Conservation (phyloP, 2,113 vertebrate genomes). For the Tupaia chinensis region DNA sequence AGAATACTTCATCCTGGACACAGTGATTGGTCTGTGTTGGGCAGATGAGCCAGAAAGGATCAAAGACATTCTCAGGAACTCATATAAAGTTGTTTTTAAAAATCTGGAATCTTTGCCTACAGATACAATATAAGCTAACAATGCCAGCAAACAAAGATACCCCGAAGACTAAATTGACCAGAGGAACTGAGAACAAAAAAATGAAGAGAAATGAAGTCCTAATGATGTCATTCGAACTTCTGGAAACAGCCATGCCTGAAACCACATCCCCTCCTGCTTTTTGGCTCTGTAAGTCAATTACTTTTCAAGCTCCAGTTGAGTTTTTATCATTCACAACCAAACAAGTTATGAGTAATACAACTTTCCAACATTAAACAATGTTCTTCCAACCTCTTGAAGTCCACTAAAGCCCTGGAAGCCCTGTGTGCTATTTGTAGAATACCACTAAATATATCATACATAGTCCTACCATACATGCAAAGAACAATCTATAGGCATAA, state of each 20-base stretch:
- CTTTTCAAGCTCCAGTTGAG: not conserved
- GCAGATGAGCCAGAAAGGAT: not conserved
- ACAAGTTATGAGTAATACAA: not conserved
- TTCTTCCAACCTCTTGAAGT: not conserved
- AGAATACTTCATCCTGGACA: not conserved
- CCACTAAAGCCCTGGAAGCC: not conserved
- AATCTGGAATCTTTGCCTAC: not conserved
- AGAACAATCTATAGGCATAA: not conserved
- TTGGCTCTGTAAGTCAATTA: not conserved
- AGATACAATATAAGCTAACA: not conserved
- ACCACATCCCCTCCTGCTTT: not conserved
- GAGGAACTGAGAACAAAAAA: not conserved
- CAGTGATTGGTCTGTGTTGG: no score
- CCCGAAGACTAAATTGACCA: not conserved
- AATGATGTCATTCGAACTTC: not conserved
- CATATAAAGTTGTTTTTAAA: not conserved
- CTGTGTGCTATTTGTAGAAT: not conserved
- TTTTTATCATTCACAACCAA: conserved; percentile 14
- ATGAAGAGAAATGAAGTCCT: not conserved
- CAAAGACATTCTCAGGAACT: not conserved
- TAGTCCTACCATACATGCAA: not conserved
- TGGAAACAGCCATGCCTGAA: not conserved
- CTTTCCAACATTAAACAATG: not conserved
- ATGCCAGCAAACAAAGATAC: not conserved
- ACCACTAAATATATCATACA: not conserved